Conservation (phyloP, 1,140 invertebrate genomes). For the Philopotamus ludificatus region DNA sequence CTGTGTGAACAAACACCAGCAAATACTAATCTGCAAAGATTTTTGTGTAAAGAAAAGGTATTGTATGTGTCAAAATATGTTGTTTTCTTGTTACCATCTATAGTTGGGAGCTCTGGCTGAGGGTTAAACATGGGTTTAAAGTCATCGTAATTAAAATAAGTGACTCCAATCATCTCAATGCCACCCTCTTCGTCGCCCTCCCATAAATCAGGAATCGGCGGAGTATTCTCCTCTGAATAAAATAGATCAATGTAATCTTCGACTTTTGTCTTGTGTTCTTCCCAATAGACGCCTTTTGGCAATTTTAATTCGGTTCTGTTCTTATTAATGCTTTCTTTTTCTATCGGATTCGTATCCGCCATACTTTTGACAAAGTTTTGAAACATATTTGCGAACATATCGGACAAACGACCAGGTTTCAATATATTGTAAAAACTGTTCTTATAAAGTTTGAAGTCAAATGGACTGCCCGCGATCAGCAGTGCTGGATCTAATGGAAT, state of each 20-base stretch:
- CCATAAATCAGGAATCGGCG: constrained; percentile 22
- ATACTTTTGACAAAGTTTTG: constrained; percentile 29
- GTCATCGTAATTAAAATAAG: constrained; percentile 34
- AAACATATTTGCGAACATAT: constrained; percentile 39
- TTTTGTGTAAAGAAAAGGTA: constrained; percentile 36
- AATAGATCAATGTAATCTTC: constrained; percentile 36
- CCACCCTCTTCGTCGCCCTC: constrained; percentile 29
- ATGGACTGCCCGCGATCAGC: constrained; percentile 40
- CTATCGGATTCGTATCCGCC: constrained; percentile 7
- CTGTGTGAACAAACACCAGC: constrained; percentile 5
- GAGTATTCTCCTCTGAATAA: constrained; percentile 30
- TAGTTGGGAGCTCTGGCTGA: constrained; percentile 18
- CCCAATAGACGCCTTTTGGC: constrained; percentile 38
- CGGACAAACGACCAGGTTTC: constrained; percentile 36
- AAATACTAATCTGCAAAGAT: constrained; percentile 21
- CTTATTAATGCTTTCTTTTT: background rate
- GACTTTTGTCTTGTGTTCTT: constrained; percentile 28
- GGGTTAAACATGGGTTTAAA: constrained; percentile 28
- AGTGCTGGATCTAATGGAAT: constrained; percentile 54
- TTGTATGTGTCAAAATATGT: constrained; percentile 35
- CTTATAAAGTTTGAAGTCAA: constrained; percentile 40
- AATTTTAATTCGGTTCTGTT: background rate
- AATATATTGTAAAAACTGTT: constrained; percentile 37
- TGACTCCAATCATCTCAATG: constrained; percentile 2
- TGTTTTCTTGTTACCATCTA: constrained; percentile 39